These are phyloP conservation scores for Spongilla lacustris DNA, from an alignment of 37 sponge, comb jelly and placozoan genomes.

Conservation along the genomic window DNA sequence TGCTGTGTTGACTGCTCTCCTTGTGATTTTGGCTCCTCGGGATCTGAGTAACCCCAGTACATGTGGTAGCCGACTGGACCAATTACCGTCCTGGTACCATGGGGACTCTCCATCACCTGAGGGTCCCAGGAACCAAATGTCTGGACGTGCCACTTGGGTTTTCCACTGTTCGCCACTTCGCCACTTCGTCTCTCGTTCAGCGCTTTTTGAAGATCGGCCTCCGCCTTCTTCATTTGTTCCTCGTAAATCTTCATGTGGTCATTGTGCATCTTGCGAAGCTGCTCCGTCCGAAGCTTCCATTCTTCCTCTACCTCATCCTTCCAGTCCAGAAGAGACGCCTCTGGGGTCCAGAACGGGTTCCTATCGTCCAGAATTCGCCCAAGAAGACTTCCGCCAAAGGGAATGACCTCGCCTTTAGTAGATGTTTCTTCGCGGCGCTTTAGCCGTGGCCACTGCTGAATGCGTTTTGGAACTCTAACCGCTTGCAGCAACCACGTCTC, in stretches of 20 bases:
- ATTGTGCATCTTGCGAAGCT: background rate
- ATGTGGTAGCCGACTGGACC: constrained; percentile 42
- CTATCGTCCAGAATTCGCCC: background rate
- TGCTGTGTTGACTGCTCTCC: background rate
- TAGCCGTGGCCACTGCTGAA: background rate
- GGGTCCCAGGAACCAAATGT: constrained; percentile 27
- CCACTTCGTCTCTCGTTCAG: background rate
- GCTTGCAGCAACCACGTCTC: constrained; percentile 12
- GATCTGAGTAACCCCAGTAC: constrained; percentile 37
- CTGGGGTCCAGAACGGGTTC: constrained; percentile 21
- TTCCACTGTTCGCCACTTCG: background rate
- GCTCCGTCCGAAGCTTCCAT: background rate
- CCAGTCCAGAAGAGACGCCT: background rate
- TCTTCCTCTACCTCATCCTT: background rate
- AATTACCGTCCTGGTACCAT: constrained; percentile 20
- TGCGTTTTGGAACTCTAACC: background rate
- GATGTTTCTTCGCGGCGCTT: background rate
- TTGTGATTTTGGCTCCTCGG: constrained; percentile 1
- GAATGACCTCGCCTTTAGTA: background rate
- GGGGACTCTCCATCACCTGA: constrained; percentile 6
- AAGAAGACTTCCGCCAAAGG: background rate
- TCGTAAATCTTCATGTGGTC: background rate
- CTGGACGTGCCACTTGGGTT: constrained; percentile 24
- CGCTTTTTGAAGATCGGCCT: background rate
- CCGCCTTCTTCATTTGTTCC: constrained; percentile 8